Conservation (phyloP, 2,888 invertebrate species). For the Ormia ochracea region DNA sequence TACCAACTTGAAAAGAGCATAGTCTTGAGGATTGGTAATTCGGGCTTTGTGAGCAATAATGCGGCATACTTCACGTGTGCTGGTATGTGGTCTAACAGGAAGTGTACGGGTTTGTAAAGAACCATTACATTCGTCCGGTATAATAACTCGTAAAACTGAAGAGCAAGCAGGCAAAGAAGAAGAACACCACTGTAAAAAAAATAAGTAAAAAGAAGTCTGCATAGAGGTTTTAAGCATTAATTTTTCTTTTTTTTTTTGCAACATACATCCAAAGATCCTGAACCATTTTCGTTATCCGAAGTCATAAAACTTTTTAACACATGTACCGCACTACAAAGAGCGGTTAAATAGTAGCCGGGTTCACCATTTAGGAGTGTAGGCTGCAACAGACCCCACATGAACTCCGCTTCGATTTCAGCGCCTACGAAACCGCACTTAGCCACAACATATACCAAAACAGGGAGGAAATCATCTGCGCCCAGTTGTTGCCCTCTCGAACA, state of each 20-base stretch:
- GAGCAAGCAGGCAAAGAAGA: constrained; percentile 79
- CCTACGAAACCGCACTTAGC: constrained; percentile 92
- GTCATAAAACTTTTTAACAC: constrained; percentile 77
- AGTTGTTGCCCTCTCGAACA: constrained; percentile 77
- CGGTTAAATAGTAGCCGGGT: constrained; percentile 95
- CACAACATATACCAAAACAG: constrained; percentile 93
- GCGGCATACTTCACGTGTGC: constrained; percentile 93
- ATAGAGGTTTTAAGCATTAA: background rate
- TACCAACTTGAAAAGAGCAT: constrained; percentile 91
- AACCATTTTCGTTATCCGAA: constrained; percentile 75
- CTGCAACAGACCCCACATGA: constrained; percentile 96
- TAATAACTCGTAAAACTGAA: constrained; percentile 91
- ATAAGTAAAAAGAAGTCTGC: background rate
- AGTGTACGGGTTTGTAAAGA: constrained; percentile 93
- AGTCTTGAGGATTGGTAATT: constrained; percentile 97
- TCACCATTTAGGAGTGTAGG: constrained; percentile 93
- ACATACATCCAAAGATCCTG: constrained; percentile 76
- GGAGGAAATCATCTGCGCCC: constrained; percentile 93
- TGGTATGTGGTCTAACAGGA: constrained; percentile 94
- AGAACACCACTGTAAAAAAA: constrained; percentile 78
- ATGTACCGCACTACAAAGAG: constrained; percentile 91
- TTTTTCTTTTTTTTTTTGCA: background rate
- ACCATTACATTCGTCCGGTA: constrained; percentile 95
- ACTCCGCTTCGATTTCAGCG: constrained; percentile 96
- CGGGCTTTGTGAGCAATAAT: constrained; percentile 96